Evolutionary conservation across 2,113 vertebrate genomes (phyloP).

Genomic region (Ammodytes dubius): DNA sequence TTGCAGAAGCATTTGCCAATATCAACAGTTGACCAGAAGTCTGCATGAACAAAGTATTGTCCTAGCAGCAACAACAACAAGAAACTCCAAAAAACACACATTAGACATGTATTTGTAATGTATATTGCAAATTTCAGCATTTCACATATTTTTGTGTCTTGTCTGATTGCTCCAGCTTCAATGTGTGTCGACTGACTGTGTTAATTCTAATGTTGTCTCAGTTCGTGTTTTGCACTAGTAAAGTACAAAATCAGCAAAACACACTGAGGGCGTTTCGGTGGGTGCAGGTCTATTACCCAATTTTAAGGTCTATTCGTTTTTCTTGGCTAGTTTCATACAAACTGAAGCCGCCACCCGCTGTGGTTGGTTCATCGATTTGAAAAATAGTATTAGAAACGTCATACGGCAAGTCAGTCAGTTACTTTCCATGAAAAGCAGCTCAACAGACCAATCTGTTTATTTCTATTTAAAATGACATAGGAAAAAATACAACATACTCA

Average conservation of each 20-base stretch:
- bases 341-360: neutral
- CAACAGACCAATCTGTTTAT: neutral
- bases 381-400: neutral
- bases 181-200: neutral
- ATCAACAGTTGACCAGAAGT: constrained; percentile 28
- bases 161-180: neutral
- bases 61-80: constrained; percentile 34
- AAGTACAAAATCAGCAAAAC: neutral
- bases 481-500: no score
- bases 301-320: neutral
- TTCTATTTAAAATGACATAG: neutral
- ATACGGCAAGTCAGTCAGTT: neutral
- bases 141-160: neutral
- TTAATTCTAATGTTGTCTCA: neutral
- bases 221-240: neutral
- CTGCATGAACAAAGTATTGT: neutral
- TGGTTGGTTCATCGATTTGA: neutral
- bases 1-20: constrained; percentile 1
- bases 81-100: neutral
- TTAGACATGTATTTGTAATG: neutral
- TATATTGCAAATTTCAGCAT: neutral
- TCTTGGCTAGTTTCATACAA: neutral
- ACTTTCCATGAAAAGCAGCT: neutral
- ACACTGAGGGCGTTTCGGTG: neutral
- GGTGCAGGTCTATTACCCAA: neutral